These are phyloP conservation scores for Mus spretus DNA, from an alignment of 2,797 vertebrate genomes.

Conservation along the genomic window DNA sequence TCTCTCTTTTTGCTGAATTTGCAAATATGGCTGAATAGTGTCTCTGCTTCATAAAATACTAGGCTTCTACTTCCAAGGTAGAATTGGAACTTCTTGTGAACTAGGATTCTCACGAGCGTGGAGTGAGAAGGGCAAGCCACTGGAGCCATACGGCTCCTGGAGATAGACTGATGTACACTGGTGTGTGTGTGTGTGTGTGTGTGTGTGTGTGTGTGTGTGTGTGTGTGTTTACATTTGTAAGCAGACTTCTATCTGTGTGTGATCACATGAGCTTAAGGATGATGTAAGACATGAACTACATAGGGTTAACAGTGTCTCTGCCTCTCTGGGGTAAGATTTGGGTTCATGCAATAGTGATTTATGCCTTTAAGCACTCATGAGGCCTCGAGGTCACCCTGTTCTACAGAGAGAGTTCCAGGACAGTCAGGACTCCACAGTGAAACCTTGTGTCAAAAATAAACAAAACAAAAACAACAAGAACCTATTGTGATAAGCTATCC, in stretches of 20 bases:
- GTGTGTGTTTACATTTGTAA: neutral
- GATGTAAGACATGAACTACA: neutral
- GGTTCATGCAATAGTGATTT: neutral
- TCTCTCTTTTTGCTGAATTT: neutral
- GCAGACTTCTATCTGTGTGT: slow-evolving; percentile 1
- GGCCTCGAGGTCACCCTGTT: neutral
- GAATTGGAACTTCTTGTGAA: neutral
- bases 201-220: neutral
- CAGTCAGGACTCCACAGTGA: neutral
- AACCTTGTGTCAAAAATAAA: neutral
- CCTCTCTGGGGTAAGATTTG: neutral
- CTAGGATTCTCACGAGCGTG: neutral
- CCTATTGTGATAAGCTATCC: neutral
- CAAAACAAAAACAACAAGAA: neutral
- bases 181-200: neutral
- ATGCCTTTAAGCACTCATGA: neutral
- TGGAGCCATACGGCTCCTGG: neutral
- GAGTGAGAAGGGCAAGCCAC: neutral
- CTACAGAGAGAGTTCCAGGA: neutral
- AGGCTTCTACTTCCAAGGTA: neutral
- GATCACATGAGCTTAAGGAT: neutral
- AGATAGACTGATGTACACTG: neutral
- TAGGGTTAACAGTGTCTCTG: neutral
- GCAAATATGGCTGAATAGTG: neutral
- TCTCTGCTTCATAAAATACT: neutral